A percentile compares a stretch with the other conserved stretches of the same genome.
Evolutionary conservation across 2,888 invertebrate species (phyloP).

Genomic region (Philereme vetulata): DNA sequence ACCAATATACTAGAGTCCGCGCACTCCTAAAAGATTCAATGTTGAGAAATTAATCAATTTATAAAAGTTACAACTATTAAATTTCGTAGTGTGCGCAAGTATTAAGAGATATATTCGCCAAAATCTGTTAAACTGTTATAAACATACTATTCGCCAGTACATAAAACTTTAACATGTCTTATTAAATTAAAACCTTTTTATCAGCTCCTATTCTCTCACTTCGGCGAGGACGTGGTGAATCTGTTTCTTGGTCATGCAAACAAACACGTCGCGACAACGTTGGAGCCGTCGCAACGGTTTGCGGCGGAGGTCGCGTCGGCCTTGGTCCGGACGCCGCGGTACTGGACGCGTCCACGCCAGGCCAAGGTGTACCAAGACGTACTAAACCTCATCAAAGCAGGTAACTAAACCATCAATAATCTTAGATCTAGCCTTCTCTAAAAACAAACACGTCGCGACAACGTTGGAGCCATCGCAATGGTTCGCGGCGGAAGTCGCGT

Average conservation of each 20-base stretch:
- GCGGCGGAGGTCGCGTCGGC: constrained; percentile 91
- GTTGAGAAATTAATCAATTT: too few species aligned
- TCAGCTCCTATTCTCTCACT: constrained; percentile 89
- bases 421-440: too few species aligned
- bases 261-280: constrained; percentile 85
- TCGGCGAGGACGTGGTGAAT: constrained; percentile 86
- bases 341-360: constrained; percentile 89
- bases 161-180: too few species aligned
- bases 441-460: constrained; percentile 85
- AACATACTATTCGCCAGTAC: too few species aligned
- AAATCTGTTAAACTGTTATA: too few species aligned
- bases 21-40: too few species aligned
- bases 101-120: too few species aligned
- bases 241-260: constrained; percentile 86
- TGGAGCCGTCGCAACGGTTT: constrained; percentile 91
- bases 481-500: constrained; percentile 90
- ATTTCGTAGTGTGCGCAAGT: too few species aligned
- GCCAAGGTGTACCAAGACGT: constrained; percentile 84
- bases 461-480: constrained; percentile 91
- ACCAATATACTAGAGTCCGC: too few species aligned
- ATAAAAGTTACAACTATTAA: too few species aligned
- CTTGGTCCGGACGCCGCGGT: constrained; percentile 90
- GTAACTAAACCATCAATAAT: constrained; percentile 44
- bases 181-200: not conserved
- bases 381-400: constrained; percentile 85